These are phyloP conservation scores for Rhynchopsitta pachyrhyncha DNA, from an alignment of 2,113 vertebrate species.

Conservation along the genomic window DNA sequence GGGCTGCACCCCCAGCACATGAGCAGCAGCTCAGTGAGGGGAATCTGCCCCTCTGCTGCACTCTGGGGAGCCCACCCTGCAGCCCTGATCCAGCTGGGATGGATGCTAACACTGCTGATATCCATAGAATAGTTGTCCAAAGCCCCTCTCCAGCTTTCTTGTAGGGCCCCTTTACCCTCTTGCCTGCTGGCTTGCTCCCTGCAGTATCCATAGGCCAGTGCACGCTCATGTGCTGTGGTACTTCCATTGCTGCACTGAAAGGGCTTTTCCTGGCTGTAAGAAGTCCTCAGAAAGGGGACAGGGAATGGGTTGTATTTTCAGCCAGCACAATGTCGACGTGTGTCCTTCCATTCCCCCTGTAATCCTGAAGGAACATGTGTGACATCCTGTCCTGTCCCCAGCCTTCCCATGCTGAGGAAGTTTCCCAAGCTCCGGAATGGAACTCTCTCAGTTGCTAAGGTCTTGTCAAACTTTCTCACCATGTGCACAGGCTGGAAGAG, in stretches of 20 bases:
- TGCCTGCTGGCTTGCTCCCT: background rate
- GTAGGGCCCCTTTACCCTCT: background rate
- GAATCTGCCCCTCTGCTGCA: background rate
- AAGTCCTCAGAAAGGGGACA: background rate
- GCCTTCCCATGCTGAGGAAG: background rate
- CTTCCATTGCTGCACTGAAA: background rate
- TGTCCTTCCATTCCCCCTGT: background rate
- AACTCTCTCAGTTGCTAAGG: background rate
- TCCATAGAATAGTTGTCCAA: background rate
- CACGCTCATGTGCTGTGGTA: background rate
- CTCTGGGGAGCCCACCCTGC: background rate
- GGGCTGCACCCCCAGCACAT: background rate
- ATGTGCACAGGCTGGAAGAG: background rate
- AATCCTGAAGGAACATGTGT: background rate
- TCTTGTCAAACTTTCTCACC: conserved; percentile 45
- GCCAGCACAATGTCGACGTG: background rate
- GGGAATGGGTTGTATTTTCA: background rate
- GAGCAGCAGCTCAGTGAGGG: background rate
- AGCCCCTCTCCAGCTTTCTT: background rate
- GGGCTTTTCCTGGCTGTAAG: background rate
- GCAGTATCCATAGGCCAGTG: background rate
- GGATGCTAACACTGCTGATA: background rate
- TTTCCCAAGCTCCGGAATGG: conserved; percentile 56
- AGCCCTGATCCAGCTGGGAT: background rate
- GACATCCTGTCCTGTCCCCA: conserved; percentile 46